Evolutionary conservation across 2,888 invertebrate genomes (phyloP).

Genomic region (Leptinotarsa peninsularis): DNA sequence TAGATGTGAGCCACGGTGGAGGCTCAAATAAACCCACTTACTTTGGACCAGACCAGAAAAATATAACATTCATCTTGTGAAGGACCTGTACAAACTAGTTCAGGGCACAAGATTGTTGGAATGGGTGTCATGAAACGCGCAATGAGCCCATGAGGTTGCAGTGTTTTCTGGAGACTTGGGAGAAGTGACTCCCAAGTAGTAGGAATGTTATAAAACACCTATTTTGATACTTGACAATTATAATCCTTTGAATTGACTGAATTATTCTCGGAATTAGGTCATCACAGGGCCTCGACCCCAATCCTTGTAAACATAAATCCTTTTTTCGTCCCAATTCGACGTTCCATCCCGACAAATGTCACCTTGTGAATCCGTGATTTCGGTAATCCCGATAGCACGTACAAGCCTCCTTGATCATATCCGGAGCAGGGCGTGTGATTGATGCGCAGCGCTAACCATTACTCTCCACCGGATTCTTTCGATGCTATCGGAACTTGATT

Average conservation of each 20-base stretch:
- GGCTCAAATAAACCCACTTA: no score
- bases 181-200: no score
- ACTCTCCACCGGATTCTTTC: constrained; percentile 63
- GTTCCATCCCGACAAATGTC: constrained; percentile 8
- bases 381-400: constrained; percentile 20
- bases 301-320: neutral
- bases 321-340: constrained; percentile 15
- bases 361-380: constrained; percentile 14
- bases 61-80: no score
- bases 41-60: no score
- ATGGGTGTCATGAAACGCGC: no score
- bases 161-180: no score
- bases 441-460: constrained; percentile 66
- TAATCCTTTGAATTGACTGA: neutral
- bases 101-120: no score
- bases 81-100: no score
- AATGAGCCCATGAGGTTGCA: no score
- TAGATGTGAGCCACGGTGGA: no score
- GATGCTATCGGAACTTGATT: constrained; percentile 70
- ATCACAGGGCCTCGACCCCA: neutral
- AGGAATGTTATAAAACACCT: no score
- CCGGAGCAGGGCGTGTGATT: constrained; percentile 59
- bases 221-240: neutral
- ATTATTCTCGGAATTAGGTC: neutral
- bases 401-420: constrained; percentile 44